Evolutionary conservation across 2,888 invertebrate genomes (phyloP), one percentile per base, ranked within the genome.

Genomic region (Yponomeuta plumbellus): DNA sequence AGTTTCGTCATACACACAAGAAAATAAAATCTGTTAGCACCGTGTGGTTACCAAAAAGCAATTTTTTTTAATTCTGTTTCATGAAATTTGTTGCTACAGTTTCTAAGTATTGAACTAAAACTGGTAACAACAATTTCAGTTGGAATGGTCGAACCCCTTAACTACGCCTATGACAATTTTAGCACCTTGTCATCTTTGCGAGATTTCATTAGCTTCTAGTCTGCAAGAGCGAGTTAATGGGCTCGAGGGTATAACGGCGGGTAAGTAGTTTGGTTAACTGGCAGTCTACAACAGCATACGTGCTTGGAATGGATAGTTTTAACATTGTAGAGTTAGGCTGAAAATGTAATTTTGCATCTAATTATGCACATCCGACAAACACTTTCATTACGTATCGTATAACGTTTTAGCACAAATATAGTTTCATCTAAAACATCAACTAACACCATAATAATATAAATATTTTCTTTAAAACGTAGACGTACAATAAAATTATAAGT

Each of bases 11-110:
- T 83, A 86, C 77, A 75, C 84, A 87, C 83, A 74, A 79, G 83
- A 84, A 61, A 76, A 87, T 80, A 85, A 52, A 88, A 77, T 22
- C 59, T 56, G 84, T 80, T 88, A 89, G 88, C 90, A 81, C 79
- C 85, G 87, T 89, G 90, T 90, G 78, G 79, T 88, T 78, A 85
- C 91, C 91, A 91, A 92, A 80, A 92, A 92, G 92, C 92, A 77
- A 75, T 79, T 74, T 84, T 78, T 87, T 83, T 80, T 79, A 72
- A 81, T 40, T 66, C 39, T 76, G 73, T 34, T 34, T 6, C 34
- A 0, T 34, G 34, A 34, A 34, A 80, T 79, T 74, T 70, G 74
- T 79, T 79, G 79, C 80, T 80, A 80, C 80, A 86, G 83, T 78
- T 76, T 84, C 84, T 81, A 83, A 83, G 83, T 78, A 63, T 22